A percentile compares a stretch with the other conserved stretches of the same genome.
These are phyloP conservation scores for Drosophila stalkeri DNA, from an alignment of 2,888 invertebrate genomes.

Conservation along the genomic window DNA sequence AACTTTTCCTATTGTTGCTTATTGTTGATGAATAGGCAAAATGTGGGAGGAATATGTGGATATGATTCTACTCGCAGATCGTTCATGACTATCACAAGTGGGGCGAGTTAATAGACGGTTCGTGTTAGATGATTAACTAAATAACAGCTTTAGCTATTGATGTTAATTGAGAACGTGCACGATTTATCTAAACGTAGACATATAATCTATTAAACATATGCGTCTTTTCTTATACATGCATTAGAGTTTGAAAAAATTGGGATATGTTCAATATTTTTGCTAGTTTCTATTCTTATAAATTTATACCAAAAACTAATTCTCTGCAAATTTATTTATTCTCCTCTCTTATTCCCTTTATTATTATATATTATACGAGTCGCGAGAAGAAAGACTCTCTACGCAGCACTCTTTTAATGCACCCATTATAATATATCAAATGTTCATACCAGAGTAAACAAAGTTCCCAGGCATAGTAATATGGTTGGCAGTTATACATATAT, in stretches of 20 bases:
- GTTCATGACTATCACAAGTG: slow-evolving; percentile 17
- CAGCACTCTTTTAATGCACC: slow-evolving; percentile 12
- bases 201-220: neutral
- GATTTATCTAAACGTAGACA: neutral
- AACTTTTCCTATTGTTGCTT: slow-evolving; percentile 38
- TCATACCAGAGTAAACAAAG: slow-evolving; percentile 1
- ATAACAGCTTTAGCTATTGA: slow-evolving; percentile 7
- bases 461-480: slow-evolving; percentile 41
- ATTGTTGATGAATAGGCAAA: slow-evolving; percentile 17
- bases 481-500: slow-evolving; percentile 5
- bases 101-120: slow-evolving; percentile 25
- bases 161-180: neutral
- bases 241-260: no score
- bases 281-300: no score
- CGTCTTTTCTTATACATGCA: neutral
- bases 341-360: neutral
- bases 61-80: slow-evolving; percentile 23
- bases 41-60: slow-evolving; percentile 22
- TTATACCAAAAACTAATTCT: no score
- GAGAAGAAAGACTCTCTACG: neutral
- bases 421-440: slow-evolving; percentile 6
- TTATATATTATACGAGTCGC: neutral
- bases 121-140: slow-evolving; percentile 10
- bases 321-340: neutral
- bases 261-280: no score